Conservation (phyloP, 2,113 vertebrate species). For the Laticauda colubrina region DNA sequence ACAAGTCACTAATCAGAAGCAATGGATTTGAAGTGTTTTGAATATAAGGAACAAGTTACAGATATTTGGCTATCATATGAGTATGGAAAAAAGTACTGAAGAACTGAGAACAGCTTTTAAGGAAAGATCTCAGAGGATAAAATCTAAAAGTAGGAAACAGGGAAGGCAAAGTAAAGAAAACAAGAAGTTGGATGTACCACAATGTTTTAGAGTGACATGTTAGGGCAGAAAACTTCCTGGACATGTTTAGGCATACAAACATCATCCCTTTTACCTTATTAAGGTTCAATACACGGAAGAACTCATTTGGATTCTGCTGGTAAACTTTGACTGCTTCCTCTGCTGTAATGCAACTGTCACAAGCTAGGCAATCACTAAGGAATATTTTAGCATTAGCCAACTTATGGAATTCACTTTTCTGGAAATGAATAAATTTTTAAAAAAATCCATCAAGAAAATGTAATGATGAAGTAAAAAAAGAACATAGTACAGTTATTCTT, state of each 20-base stretch:
- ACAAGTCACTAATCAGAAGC: background rate
- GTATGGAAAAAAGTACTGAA: background rate
- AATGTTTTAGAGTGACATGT: background rate
- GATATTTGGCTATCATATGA: background rate
- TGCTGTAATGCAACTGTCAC: constrained; percentile 86
- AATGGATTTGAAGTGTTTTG: background rate
- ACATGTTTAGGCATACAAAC: background rate
- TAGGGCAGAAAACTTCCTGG: background rate
- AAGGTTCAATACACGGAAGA: constrained; percentile 81
- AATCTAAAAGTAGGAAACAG: background rate
- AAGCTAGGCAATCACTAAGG: constrained; percentile 91
- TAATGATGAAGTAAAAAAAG: fast-evolving
- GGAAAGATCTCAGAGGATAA: background rate
- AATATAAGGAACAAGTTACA: background rate
- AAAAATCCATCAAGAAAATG: constrained; percentile 4
- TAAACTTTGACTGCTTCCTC: constrained; percentile 85
- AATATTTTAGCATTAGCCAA: constrained; percentile 77
- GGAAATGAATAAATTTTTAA: background rate
- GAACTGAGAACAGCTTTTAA: background rate
- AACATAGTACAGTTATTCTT: background rate
- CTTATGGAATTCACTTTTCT: constrained; percentile 76
- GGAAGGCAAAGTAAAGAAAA: background rate
- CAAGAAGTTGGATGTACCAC: background rate
- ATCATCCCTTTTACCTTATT: constrained; percentile 81
- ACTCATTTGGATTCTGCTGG: constrained; percentile 84